Conservation (phyloP, 2,888 invertebrate species). For the Pristionchus maxplancki region DNA sequence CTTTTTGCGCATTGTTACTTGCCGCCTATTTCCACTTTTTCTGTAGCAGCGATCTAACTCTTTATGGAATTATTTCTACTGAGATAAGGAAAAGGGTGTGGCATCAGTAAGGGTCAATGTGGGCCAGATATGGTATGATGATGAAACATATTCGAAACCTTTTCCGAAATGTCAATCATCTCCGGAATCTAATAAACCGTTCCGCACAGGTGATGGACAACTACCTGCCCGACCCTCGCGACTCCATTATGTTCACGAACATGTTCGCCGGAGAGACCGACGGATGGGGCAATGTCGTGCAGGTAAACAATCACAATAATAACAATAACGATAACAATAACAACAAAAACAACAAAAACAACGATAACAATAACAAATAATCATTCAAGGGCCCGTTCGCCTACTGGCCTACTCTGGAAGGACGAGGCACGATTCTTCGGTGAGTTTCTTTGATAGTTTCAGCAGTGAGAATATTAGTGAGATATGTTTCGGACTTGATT, state of each 20-base stretch:
- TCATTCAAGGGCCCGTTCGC: conserved; percentile 74
- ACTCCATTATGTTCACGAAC: conserved; percentile 78
- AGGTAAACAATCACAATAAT: too few relatives aligned
- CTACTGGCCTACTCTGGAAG: conserved; percentile 76
- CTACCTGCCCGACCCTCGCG: conserved; percentile 77
- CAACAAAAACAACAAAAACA: too few relatives aligned
- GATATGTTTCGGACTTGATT: neutral
- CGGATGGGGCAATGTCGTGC: conserved; percentile 66
- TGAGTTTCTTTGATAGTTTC: conserved; percentile 49
- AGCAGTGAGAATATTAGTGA: neutral
- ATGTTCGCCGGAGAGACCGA: conserved; percentile 76
- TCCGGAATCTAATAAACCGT: neutral
- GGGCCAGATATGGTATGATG: too few relatives aligned
- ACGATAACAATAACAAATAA: too few relatives aligned
- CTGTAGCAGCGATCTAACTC: neutral
- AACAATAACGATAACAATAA: too few relatives aligned
- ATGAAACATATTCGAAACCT: neutral
- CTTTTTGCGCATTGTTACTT: too few relatives aligned
- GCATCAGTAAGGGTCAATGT: too few relatives aligned
- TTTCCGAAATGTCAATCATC: too few relatives aligned
- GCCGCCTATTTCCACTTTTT: neutral
- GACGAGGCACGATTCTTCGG: conserved; percentile 72
- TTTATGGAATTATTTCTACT: too few relatives aligned
- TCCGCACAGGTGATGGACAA: conserved; percentile 74
- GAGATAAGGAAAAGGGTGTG: too few relatives aligned